Evolutionary conservation across 2,113 vertebrate species (phyloP), one percentile per base, ranked within the genome.

Genomic region (Saccopteryx bilineata): DNA sequence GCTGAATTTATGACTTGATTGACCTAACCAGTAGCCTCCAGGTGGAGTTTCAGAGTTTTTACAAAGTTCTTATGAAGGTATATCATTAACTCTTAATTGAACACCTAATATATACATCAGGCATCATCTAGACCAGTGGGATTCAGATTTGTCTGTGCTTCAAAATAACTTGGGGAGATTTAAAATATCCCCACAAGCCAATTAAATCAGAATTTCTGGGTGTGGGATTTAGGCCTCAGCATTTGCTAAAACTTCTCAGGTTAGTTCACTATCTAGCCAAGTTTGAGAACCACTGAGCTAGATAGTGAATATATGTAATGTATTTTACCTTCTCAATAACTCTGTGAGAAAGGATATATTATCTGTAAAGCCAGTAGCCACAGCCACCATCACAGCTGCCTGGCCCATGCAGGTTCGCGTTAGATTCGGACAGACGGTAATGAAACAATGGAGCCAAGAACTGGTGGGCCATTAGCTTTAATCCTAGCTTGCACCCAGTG

Each of bases 181-280:
- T 31, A 13, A 60, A 48, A 94, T 81, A 82, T 65, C 24, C 13
- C 39, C 5, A 60, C 68, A 75, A 90, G 3, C 72, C n/a, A 91
- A 18, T 92, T 96, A 90, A 87, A 72, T 87, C 19, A 69, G 39
- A 80, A 52, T 91, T 83, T 95, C 50, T 26, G 19, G 6, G 10
- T 48, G 6, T 15, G n/a, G 31, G 23, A 60, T 4, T 12, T 12
- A 14, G 28, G 17, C 18, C 33, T 85, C 12, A 48, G 18, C 24
- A 81, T 89, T 79, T 96, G 78, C 50, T 90, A 39, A 82, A 93
- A 72, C 39, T 90, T 24, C 28, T 68, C 66, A 92, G 21, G 19
- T 24, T 54, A 86, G 39, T 85, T n/a, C 23, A 26, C 69, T 65
- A 9, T 93, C 11, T 31, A 93, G 17, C 23, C 63, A 87, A 17